phyloP scores from a whole-genome alignment of 1,140 invertebrate species.

The Lepidurus couesii region DNA sequence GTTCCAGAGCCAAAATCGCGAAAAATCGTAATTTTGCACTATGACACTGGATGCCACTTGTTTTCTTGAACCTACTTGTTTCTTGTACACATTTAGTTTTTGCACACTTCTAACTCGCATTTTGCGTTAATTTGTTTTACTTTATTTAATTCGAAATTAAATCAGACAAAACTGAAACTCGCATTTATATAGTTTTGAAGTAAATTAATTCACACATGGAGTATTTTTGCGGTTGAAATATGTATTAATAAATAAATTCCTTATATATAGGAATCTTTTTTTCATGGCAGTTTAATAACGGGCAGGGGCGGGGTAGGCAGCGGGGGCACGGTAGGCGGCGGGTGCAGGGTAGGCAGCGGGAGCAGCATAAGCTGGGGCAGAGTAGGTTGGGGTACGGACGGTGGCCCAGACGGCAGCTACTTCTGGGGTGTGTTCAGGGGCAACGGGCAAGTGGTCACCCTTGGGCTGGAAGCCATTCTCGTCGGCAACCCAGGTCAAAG shows the following conservation, averaged over 20 bases:
- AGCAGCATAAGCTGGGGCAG: no score
- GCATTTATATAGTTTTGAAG: no score
- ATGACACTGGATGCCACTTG: no score
- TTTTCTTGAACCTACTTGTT: no score
- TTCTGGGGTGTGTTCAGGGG: conserved; percentile 34
- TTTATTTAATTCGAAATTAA: no score
- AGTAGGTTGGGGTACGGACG: neutral
- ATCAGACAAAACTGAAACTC: no score
- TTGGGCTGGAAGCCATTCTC: conserved; percentile 38
- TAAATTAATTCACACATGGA: no score
- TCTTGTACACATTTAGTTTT: no score
- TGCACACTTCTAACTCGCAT: no score
- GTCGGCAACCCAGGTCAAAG: conserved; percentile 37
- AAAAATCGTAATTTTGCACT: no score
- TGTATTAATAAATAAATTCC: conserved; percentile 1
- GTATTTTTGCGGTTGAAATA: neutral
- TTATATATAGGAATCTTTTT: neutral
- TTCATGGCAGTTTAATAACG: neutral
- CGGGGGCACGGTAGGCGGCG: neutral
- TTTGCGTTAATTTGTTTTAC: no score
- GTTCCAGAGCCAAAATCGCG: no score
- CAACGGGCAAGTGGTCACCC: conserved; percentile 37
- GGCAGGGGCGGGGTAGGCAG: neutral
- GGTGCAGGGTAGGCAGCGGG: neutral
- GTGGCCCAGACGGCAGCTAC: conserved; percentile 15